phyloP scores from a whole-genome alignment of 2,888 invertebrate genomes.

The Tetragonisca angustula region DNA sequence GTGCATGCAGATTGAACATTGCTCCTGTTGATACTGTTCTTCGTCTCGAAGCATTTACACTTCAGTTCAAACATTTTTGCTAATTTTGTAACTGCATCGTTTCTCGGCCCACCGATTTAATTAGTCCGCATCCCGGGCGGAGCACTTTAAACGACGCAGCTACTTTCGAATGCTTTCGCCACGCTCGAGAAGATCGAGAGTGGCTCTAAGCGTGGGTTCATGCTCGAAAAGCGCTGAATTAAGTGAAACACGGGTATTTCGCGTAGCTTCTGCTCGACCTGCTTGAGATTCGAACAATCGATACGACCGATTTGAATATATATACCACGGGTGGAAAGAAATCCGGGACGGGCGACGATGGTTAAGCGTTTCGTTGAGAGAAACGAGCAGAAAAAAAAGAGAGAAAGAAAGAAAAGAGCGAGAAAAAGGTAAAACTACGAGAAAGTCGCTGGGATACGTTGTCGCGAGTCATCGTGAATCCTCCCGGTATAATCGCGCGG shows the following conservation, averaged over 20 bases:
- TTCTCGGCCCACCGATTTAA: neutral
- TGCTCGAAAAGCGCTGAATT: constrained; percentile 54
- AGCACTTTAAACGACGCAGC: constrained; percentile 19
- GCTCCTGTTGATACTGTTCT: no score
- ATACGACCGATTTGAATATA: constrained; percentile 28
- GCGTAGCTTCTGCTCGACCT: constrained; percentile 14
- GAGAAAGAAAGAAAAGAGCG: no score
- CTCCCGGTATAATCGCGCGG: constrained; percentile 8
- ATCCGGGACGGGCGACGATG: neutral
- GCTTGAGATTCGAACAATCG: constrained; percentile 26
- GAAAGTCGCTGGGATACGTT: neutral
- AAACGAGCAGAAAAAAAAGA: no score
- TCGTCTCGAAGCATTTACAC: no score
- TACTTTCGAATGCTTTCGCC: constrained; percentile 9
- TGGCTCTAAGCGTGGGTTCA: constrained; percentile 32
- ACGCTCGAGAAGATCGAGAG: constrained; percentile 25
- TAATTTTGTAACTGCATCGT: no score
- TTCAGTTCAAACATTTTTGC: no score
- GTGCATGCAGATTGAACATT: no score
- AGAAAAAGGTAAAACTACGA: neutral
- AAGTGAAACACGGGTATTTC: constrained; percentile 31
- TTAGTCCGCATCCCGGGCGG: constrained; percentile 26
- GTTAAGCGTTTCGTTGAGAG: neutral
- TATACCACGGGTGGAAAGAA: neutral
- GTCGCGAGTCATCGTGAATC: constrained; percentile 2